A percentile compares a stretch with the other conserved stretches of the same genome.
phyloP scores from a whole-genome alignment of 2,797 vertebrate genomes.

The Platyrinchus mystaceus region DNA sequence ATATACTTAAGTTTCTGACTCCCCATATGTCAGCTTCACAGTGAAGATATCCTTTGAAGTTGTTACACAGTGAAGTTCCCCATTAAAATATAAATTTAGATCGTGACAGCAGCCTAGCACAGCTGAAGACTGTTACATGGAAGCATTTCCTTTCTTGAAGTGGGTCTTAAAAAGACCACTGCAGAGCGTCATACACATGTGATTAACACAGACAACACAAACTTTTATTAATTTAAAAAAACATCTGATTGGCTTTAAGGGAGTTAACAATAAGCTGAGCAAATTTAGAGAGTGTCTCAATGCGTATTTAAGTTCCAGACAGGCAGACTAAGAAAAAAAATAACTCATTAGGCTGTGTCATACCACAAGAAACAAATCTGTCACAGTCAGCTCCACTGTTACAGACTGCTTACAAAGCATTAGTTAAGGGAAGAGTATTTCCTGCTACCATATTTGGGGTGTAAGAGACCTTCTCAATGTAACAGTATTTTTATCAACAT shows the following conservation, averaged over 20 bases:
- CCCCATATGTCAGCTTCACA: not conserved
- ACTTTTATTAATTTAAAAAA: not conserved
- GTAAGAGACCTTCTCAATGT: not conserved
- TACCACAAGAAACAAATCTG: not conserved
- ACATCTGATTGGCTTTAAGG: not conserved
- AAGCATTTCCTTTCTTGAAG: not conserved
- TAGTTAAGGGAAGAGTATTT: not conserved
- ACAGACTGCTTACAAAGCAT: not conserved
- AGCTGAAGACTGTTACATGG: not conserved
- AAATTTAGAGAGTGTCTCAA: not conserved
- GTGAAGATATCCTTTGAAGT: conserved; percentile 2
- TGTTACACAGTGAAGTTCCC: not conserved
- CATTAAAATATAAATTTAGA: conserved; percentile 4
- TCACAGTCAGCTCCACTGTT: not conserved
- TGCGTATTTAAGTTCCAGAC: not conserved
- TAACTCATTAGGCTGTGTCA: not conserved
- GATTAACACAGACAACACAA: not conserved
- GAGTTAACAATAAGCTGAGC: not conserved
- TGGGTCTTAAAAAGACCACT: not conserved
- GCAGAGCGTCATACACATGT: not conserved
- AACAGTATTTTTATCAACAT: not conserved
- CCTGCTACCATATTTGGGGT: not conserved
- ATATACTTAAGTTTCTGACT: not conserved
- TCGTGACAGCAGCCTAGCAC: not conserved
- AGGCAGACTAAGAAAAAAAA: not conserved